A percentile compares a stretch with the other conserved stretches of the same genome.
These are phyloP conservation scores for Melipona quadrifasciata DNA, from an alignment of 1,140 invertebrate genomes.

Conservation along the genomic window DNA sequence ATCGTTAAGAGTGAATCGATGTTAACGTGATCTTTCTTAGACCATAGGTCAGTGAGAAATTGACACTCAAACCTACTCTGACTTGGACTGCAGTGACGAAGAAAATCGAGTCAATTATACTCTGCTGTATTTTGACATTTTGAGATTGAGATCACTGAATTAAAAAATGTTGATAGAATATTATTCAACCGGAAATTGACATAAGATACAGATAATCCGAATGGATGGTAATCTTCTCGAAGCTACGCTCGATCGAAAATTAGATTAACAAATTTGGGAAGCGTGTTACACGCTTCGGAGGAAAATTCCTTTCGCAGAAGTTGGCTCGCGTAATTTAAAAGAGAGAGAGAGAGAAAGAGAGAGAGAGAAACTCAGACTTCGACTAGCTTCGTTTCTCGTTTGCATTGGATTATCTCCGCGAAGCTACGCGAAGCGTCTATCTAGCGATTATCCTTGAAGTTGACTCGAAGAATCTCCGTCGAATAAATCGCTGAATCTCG, in stretches of 20 bases:
- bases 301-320: not conserved
- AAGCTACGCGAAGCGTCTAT: not conserved
- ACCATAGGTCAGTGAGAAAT: not conserved
- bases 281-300: no score
- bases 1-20: no score
- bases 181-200: not conserved
- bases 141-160: no score
- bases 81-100: not conserved
- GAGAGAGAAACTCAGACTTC: not conserved
- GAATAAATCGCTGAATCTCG: not conserved
- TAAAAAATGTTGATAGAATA: not conserved
- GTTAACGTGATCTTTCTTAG: not conserved
- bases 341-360: not conserved
- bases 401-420: not conserved
- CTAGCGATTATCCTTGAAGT: not conserved
- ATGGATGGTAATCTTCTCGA: no score
- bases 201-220: no score
- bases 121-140: no score
- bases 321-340: not conserved
- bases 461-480: not conserved
- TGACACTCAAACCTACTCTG: not conserved
- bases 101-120: not conserved
- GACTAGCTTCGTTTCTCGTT: not conserved
- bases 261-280: no score
- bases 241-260: no score